Conservation (phyloP, 1,140 invertebrate species). For the Holcopasites calliopsidis region DNA sequence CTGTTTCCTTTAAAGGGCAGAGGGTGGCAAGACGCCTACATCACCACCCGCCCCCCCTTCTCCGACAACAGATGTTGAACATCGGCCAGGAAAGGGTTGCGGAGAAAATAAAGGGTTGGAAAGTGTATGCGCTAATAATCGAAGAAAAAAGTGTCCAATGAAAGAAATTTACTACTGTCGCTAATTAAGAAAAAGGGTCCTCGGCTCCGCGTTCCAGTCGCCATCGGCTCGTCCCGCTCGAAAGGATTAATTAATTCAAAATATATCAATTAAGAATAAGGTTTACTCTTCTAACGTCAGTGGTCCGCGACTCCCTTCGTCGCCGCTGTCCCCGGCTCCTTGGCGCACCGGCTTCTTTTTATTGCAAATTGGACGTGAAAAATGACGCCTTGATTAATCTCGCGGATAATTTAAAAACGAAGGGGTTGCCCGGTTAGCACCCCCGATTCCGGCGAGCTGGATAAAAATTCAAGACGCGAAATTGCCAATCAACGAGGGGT, state of each 20-base stretch:
- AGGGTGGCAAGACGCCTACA: not conserved
- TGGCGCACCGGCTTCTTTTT: slow-evolving; percentile 68
- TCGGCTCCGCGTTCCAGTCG: slow-evolving; percentile 14
- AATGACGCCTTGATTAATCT: slow-evolving; percentile 81
- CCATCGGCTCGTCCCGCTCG: slow-evolving; percentile 62
- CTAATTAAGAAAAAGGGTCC: slow-evolving; percentile 78
- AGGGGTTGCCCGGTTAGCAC: slow-evolving; percentile 72
- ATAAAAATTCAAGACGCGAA: slow-evolving; percentile 81
- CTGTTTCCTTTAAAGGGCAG: not conserved
- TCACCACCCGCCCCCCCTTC: not conserved
- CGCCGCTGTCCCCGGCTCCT: slow-evolving; percentile 17
- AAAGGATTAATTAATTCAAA: slow-evolving; percentile 80
- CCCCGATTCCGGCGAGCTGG: slow-evolving; percentile 58
- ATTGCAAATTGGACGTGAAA: slow-evolving; percentile 81
- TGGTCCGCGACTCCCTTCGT: slow-evolving; percentile 23
- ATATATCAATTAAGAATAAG: slow-evolving; percentile 81
- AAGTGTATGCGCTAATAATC: slow-evolving; percentile 80
- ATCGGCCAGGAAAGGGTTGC: slow-evolving; percentile 71
- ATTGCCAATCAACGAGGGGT: slow-evolving; percentile 76
- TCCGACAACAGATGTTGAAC: slow-evolving; percentile 71
- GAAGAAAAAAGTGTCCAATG: slow-evolving; percentile 80
- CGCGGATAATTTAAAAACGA: slow-evolving; percentile 81
- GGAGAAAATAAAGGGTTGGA: slow-evolving; percentile 73
- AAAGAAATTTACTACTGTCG: slow-evolving; percentile 78
- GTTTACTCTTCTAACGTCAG: slow-evolving; percentile 74